These are phyloP conservation scores for Agrochola lychnidis DNA, from an alignment of 2,888 invertebrate genomes.

Conservation along the genomic window DNA sequence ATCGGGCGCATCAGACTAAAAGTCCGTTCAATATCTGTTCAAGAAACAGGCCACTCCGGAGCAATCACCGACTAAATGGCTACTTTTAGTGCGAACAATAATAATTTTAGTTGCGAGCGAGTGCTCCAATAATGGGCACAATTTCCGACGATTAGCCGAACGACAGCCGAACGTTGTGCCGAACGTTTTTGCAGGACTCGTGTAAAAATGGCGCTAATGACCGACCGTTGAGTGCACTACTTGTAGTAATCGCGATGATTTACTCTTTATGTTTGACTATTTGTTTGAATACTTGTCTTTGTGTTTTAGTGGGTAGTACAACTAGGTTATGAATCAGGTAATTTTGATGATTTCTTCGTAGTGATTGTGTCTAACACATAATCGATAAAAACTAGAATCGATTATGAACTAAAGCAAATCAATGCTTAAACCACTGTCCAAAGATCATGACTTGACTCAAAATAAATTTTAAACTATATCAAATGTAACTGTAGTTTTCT, in stretches of 20 bases:
- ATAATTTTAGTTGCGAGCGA: constrained; percentile 89
- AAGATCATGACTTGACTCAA: not conserved
- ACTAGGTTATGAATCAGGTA: not conserved
- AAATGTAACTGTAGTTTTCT: no score
- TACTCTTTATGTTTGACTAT: constrained; percentile 59
- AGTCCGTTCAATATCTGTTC: constrained; percentile 69
- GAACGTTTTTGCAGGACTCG: constrained; percentile 83
- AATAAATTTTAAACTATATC: not conserved
- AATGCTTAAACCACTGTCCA: not conserved
- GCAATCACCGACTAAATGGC: constrained; percentile 86
- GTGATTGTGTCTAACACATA: not conserved
- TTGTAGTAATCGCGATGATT: constrained; percentile 72
- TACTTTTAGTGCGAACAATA: constrained; percentile 90
- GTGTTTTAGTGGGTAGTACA: constrained; percentile 20
- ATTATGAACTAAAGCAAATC: not conserved
- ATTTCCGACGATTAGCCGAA: constrained; percentile 89
- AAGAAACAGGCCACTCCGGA: constrained; percentile 70
- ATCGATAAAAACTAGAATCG: no score
- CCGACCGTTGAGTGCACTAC: constrained; percentile 75
- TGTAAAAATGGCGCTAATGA: constrained; percentile 85
- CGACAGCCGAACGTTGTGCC: constrained; percentile 73
- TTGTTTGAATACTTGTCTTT: constrained; percentile 51
- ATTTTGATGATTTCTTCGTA: not conserved
- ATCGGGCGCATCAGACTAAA: constrained; percentile 61
- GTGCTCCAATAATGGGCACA: constrained; percentile 89